Conservation (phyloP, 2,797 vertebrate genomes). For the Tragelaphus eurycerus region DNA sequence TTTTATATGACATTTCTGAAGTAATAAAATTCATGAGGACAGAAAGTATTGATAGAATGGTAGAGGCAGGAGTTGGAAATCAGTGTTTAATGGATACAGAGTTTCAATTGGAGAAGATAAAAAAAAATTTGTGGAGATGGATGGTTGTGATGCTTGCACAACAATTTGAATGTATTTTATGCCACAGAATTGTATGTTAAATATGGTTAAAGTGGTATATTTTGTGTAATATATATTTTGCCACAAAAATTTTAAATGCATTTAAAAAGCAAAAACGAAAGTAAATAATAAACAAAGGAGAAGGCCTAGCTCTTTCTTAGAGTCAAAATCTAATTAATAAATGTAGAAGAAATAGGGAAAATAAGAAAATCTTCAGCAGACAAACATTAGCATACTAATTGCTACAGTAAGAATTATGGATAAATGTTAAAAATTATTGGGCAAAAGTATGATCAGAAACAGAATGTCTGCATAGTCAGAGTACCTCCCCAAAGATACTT, state of each 20-base stretch:
- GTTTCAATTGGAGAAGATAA: not conserved
- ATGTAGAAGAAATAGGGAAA: not conserved
- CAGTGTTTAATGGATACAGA: not conserved
- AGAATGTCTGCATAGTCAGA: not conserved
- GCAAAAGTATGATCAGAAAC: not conserved
- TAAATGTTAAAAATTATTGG: not conserved
- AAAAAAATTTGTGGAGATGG: not conserved
- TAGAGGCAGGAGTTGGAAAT: not conserved
- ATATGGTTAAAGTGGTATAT: not conserved
- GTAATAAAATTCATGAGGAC: not conserved
- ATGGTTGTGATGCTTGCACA: not conserved
- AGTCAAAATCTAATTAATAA: slow-evolving; percentile 38
- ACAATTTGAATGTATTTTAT: not conserved
- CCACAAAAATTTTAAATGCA: not conserved
- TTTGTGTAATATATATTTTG: not conserved
- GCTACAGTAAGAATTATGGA: not conserved
- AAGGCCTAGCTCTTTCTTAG: not conserved
- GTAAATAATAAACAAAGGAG: not conserved
- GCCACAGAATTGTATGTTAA: not conserved
- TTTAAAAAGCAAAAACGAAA: not conserved
- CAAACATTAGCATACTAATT: not conserved
- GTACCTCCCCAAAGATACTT: not conserved
- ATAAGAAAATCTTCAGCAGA: not conserved
- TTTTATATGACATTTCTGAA: not conserved
- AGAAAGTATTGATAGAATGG: not conserved